Evolutionary conservation across 1,140 invertebrate genomes (phyloP), one percentile per base, ranked within the genome.

Genomic region (Drosophila prosaltans): DNA sequence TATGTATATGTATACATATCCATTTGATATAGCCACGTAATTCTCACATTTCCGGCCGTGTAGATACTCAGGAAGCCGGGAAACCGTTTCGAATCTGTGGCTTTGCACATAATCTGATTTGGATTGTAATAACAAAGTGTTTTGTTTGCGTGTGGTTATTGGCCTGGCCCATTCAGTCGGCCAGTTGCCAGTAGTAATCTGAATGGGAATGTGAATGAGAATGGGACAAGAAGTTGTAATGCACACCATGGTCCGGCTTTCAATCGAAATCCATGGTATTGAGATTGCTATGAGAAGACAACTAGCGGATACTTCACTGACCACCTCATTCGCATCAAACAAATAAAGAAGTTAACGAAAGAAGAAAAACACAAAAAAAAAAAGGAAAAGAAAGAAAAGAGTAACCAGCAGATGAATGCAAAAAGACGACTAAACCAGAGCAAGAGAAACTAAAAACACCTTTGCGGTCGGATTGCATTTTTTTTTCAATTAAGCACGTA

Each of bases 401-500:
- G 21, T 1, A 48, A 36, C 36, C 64, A 69, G 65, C 63, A 58
- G 57, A 59, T 59, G 32, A 57, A 57, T 57, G 54, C 28, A 59
- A 11, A 59, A 51, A 51, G 45, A 51, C 30, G 55, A 54, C 21
- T 63, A 39, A 65, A 54, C 16, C 60, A 69, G 28, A 60, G 45
- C 32, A 45, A 67, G 68, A 60, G 60, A 78, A 71, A 71, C 59
- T 63, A 72, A 80, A 88, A 72, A 51, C 76, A 43, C 40, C 43
- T 65, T 82, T 88, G 84, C 59, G 83, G 83, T 86, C 45, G 6
- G 26, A 11, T 58, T 62, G 48, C 28, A 40, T 72, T 70, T 82
- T 64, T 59, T 80, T 77, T 88, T 77, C 83, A 90, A 90, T 89
- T 89, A 80, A 64, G 62, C 55, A 74, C 54, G 16, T 65, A 64